These are phyloP conservation scores for Danaus chrysippus DNA, from an alignment of 2,888 invertebrate genomes.

Conservation along the genomic window DNA sequence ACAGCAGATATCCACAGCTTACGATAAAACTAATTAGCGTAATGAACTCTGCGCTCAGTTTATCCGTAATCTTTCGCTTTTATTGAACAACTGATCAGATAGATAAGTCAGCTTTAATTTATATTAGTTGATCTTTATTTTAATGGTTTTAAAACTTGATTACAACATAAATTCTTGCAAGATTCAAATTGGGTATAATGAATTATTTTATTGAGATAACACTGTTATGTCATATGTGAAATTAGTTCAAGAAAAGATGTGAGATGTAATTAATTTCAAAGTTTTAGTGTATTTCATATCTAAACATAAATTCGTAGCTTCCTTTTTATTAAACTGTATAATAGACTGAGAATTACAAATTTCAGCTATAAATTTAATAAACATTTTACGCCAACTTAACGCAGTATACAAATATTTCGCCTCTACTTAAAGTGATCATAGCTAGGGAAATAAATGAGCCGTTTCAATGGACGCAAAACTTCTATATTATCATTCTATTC, in stretches of 20 bases:
- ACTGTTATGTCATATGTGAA: too few relatives aligned
- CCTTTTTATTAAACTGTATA: background rate
- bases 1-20: slow-evolving; percentile 49
- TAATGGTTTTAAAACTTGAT: background rate
- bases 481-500: slow-evolving; percentile 74
- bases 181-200: too few relatives aligned
- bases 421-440: slow-evolving; percentile 5
- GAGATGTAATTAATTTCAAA: too few relatives aligned
- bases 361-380: background rate
- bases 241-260: too few relatives aligned
- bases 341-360: background rate
- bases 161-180: too few relatives aligned
- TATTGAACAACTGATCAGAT: slow-evolving; percentile 5
- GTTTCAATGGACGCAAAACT: slow-evolving; percentile 43
- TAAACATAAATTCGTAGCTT: too few relatives aligned
- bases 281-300: too few relatives aligned
- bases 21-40: slow-evolving; percentile 57
- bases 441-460: slow-evolving; percentile 12
- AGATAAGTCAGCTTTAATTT: background rate
- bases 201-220: too few relatives aligned
- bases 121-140: background rate
- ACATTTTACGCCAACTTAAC: background rate
- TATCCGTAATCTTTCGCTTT: slow-evolving; percentile 6
- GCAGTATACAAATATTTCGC: background rate
- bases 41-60: slow-evolving; percentile 45